Evolutionary conservation across 2,888 invertebrate genomes (phyloP).

Genomic region (Ophion slaviceki): DNA sequence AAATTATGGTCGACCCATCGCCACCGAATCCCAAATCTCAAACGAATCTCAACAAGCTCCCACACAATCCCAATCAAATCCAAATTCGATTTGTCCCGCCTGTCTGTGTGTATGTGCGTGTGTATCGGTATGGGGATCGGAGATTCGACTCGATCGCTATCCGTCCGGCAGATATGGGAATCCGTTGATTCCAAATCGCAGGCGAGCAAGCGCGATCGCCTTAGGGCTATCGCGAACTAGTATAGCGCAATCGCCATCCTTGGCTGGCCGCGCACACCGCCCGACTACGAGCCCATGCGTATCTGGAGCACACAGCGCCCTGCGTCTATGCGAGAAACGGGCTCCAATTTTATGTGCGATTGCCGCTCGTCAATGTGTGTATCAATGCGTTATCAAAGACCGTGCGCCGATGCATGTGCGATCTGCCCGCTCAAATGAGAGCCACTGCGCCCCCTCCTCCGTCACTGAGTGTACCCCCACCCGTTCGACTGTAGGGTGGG

Average conservation of each 20-base stretch:
- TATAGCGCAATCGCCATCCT: slow-evolving; percentile 80
- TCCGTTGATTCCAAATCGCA: slow-evolving; percentile 65
- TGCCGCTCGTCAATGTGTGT: background rate
- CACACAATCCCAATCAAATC: too few relatives aligned
- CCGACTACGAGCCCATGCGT: slow-evolving; percentile 46
- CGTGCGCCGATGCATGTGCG: background rate
- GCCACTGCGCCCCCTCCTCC: too few relatives aligned
- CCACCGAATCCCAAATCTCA: too few relatives aligned
- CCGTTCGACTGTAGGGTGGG: too few relatives aligned
- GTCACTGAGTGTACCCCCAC: background rate
- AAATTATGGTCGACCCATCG: too few relatives aligned
- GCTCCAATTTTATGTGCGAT: slow-evolving; percentile 20
- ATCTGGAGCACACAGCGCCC: slow-evolving; percentile 77
- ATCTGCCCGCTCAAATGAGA: too few relatives aligned
- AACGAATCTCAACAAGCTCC: too few relatives aligned
- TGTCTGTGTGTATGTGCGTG: too few relatives aligned
- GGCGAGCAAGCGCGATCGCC: slow-evolving; percentile 60
- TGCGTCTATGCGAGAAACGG: background rate
- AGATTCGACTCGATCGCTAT: slow-evolving; percentile 45
- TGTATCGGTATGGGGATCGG: slow-evolving; percentile 45
- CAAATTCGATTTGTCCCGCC: too few relatives aligned
- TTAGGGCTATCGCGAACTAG: slow-evolving; percentile 68
- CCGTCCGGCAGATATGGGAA: slow-evolving; percentile 79
- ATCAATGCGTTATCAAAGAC: slow-evolving; percentile 32
- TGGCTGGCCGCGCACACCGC: slow-evolving; percentile 66